These are phyloP conservation scores for Mimumesa dahlbomi DNA, from an alignment of 2,888 invertebrate species.

Conservation along the genomic window DNA sequence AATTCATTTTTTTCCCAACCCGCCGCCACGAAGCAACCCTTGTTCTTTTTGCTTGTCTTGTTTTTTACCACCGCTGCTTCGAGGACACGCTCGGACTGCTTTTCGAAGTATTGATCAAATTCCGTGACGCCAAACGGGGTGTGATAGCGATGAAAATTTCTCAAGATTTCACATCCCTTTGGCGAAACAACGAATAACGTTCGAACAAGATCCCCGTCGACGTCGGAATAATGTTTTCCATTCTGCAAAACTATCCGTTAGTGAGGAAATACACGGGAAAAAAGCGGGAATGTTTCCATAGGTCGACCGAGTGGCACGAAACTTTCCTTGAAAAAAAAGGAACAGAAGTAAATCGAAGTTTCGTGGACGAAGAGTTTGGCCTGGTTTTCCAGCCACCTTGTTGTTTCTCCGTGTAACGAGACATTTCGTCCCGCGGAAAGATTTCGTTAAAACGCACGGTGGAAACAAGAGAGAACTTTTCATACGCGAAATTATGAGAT, in stretches of 20 bases:
- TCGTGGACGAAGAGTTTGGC: conserved; percentile 23
- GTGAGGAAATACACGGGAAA: no score
- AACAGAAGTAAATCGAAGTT: no score
- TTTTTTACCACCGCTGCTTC: conserved; percentile 33
- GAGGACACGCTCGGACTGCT: conserved; percentile 37
- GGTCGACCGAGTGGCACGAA: no score
- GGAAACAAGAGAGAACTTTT: background rate
- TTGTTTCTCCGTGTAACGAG: background rate
- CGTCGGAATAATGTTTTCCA: no score
- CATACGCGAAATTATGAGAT: conserved; percentile 6
- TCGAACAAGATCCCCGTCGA: no score
- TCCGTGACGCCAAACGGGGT: conserved; percentile 10
- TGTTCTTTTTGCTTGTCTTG: conserved; percentile 11
- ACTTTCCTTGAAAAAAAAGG: no score
- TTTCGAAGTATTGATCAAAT: conserved; percentile 58
- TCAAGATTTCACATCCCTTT: background rate
- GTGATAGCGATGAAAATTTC: conserved; percentile 15
- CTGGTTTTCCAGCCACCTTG: conserved; percentile 18
- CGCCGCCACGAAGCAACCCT: conserved; percentile 31
- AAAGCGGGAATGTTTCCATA: no score
- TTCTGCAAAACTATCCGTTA: no score
- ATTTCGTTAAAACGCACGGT: background rate
- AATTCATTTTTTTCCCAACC: conserved; percentile 63
- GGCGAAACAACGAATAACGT: background rate
- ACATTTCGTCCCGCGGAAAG: background rate